Conservation (phyloP, 2,888 invertebrate species). For the Drosophila kokeensis region DNA sequence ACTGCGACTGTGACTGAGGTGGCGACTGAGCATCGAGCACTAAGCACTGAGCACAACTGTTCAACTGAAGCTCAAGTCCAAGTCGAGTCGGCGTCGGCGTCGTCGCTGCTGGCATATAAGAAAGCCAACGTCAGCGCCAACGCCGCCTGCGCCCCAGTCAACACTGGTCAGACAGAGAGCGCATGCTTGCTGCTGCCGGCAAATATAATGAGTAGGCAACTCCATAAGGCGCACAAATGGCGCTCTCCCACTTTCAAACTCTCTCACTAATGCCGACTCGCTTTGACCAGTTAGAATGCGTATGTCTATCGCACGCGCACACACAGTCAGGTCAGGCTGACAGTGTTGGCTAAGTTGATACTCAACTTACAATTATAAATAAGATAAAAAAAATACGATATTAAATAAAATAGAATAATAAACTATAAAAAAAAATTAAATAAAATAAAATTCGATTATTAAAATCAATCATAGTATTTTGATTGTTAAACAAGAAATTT, state of each 20-base stretch:
- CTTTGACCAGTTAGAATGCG: slow-evolving; percentile 5
- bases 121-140: slow-evolving; percentile 66
- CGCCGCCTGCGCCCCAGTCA: slow-evolving; percentile 59
- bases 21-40: slow-evolving; percentile 27
- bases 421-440: neutral
- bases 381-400: slow-evolving; percentile 18
- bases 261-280: slow-evolving; percentile 26
- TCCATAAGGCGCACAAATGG: slow-evolving; percentile 18
- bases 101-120: slow-evolving; percentile 37
- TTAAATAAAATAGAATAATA: neutral
- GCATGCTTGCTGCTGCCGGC: slow-evolving; percentile 77
- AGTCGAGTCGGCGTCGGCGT: slow-evolving; percentile 36
- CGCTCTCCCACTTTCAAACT: slow-evolving; percentile 30
- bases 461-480: neutral
- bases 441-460: neutral
- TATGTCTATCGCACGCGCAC: slow-evolving; percentile 34
- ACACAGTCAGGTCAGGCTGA: slow-evolving; percentile 5
- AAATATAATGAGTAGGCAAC: slow-evolving; percentile 35
- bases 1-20: slow-evolving; percentile 55
- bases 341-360: slow-evolving; percentile 8
- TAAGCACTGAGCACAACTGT: slow-evolving; percentile 13
- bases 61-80: slow-evolving; percentile 41
- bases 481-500: neutral
- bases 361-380: slow-evolving; percentile 11
- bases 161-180: slow-evolving; percentile 71